Percentiles rank a stretch among this genome's conserved stretches.
These are phyloP conservation scores for Stenolophus ochropezus DNA, from an alignment of 2,888 invertebrate species.

Conservation along the genomic window DNA sequence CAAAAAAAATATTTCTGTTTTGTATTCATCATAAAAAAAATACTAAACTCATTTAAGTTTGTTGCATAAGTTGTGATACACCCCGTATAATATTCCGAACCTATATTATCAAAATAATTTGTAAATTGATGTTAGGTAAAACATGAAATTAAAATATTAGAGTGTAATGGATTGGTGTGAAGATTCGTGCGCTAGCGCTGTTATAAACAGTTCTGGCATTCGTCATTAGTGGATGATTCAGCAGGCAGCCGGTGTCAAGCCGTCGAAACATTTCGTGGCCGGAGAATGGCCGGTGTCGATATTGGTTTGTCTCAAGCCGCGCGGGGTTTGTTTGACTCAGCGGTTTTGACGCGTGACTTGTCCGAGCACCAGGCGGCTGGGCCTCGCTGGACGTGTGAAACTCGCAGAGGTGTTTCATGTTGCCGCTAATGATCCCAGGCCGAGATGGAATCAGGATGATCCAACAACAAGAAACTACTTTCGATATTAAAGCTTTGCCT, in stretches of 20 bases:
- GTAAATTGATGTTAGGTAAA: too few species aligned
- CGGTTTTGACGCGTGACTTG: slow-evolving; percentile 64
- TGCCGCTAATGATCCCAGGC: slow-evolving; percentile 56
- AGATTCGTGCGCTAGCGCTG: slow-evolving; percentile 65
- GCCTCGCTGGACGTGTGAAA: slow-evolving; percentile 41
- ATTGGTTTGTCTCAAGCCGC: slow-evolving; percentile 58
- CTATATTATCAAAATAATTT: too few species aligned
- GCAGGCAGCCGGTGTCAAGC: slow-evolving; percentile 62
- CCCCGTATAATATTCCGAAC: too few species aligned
- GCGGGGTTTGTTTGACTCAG: slow-evolving; percentile 63
- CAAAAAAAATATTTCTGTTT: too few species aligned
- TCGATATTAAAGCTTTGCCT: too few species aligned
- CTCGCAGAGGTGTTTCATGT: slow-evolving; percentile 8
- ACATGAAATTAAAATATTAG: too few species aligned
- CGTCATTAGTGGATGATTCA: slow-evolving; percentile 70
- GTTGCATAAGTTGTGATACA: too few species aligned
- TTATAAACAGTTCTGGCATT: too few species aligned
- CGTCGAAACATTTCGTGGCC: slow-evolving; percentile 55
- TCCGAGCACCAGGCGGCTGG: slow-evolving; percentile 3
- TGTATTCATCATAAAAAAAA: too few species aligned
- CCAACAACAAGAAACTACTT: too few species aligned
- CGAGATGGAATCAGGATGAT: slow-evolving; percentile 15
- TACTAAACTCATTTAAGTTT: too few species aligned
- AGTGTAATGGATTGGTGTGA: too few species aligned
- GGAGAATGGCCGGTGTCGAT: slow-evolving; percentile 57